phyloP scores from a whole-genome alignment of 2,888 invertebrate genomes.

The Piscicola geometra region DNA sequence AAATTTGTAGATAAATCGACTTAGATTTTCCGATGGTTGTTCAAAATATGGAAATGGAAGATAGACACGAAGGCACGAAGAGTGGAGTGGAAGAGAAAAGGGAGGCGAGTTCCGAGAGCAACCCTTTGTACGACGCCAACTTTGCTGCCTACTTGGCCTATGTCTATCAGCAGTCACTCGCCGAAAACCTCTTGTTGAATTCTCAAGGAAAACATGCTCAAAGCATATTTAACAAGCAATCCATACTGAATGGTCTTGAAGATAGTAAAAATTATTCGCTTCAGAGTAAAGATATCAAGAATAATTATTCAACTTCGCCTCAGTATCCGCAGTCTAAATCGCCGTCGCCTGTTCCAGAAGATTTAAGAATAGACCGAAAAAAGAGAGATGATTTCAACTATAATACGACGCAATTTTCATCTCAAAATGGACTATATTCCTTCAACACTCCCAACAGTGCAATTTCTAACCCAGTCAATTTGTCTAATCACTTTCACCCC shows the following conservation, averaged over 20 bases:
- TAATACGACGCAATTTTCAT: too few relatives aligned
- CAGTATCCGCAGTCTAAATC: background rate
- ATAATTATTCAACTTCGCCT: background rate
- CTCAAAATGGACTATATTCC: too few relatives aligned
- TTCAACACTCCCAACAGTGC: background rate
- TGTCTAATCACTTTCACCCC: background rate
- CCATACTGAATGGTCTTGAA: background rate
- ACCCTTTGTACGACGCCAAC: conserved; percentile 5
- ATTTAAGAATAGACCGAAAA: conserved; percentile 16
- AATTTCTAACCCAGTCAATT: background rate
- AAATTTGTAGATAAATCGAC: background rate
- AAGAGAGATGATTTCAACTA: background rate
- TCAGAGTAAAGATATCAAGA: background rate
- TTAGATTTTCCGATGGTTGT: conserved; percentile 5
- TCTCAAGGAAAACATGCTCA: background rate
- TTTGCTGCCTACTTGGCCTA: conserved; percentile 18
- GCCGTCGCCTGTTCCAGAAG: conserved; percentile 12
- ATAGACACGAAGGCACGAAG: background rate
- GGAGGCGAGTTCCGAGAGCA: background rate
- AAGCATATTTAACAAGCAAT: conserved; percentile 2
- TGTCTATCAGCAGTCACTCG: conserved; percentile 28
- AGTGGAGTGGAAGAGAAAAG: background rate
- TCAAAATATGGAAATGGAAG: conserved; percentile 12
- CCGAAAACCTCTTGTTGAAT: conserved; percentile 21
- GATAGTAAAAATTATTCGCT: background rate